Evolutionary conservation across 2,113 vertebrate species (phyloP).

Genomic region (Lagenorhynchus albirostris): DNA sequence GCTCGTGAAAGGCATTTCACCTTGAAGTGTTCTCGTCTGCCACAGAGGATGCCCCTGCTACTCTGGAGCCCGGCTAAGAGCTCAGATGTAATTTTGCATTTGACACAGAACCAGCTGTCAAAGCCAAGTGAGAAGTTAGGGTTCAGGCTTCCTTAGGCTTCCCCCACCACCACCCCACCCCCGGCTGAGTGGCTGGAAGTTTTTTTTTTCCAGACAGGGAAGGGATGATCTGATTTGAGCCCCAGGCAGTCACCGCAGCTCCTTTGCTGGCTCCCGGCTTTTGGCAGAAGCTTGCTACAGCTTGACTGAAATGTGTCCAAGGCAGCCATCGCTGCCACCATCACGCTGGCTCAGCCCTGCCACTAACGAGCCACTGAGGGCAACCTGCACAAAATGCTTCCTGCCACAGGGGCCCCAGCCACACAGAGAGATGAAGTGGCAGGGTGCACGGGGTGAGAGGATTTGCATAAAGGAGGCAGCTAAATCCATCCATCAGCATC

Average conservation of each 20-base stretch:
- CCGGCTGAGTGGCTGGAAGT: constrained; percentile 49
- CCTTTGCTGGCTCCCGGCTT: constrained; percentile 10
- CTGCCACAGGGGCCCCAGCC: neutral
- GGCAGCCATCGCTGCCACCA: neutral
- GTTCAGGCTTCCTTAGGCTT: constrained; percentile 75
- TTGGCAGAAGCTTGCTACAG: neutral
- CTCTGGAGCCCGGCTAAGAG: neutral
- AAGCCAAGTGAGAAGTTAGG: constrained; percentile 59
- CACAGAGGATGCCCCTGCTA: constrained; percentile 33
- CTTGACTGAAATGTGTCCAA: constrained; percentile 49
- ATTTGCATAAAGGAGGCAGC: neutral
- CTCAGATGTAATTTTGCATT: constrained; percentile 76
- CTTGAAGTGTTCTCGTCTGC: constrained; percentile 44
- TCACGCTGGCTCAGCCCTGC: neutral
- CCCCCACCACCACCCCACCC: constrained; percentile 1
- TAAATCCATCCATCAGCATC: neutral
- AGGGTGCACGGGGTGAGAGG: neutral
- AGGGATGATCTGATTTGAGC: constrained; percentile 59
- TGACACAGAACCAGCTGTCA: constrained; percentile 68
- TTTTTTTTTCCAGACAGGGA: constrained; percentile 54
- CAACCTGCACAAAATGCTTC: neutral
- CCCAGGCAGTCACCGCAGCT: neutral
- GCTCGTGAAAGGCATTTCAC: constrained; percentile 14
- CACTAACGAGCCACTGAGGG: neutral
- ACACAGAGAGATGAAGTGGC: neutral